Evolutionary conservation across 2,797 vertebrate genomes (phyloP).

Genomic region (Chaenodraco wilsoni): DNA sequence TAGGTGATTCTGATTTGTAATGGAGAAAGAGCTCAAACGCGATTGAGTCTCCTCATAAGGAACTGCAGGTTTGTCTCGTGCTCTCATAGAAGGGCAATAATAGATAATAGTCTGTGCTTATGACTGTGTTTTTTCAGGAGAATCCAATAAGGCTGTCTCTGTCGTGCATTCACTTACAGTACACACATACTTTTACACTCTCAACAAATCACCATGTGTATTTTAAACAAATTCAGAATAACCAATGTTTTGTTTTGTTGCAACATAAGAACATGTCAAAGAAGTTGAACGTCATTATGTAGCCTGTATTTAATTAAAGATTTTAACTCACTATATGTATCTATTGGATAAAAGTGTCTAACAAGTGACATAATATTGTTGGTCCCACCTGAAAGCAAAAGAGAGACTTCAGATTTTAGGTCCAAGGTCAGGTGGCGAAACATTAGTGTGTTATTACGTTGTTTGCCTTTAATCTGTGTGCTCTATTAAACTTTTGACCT

Average conservation of each 20-base stretch:
- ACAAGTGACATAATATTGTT: too few species aligned
- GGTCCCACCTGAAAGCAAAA: neutral
- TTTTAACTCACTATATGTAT: too few species aligned
- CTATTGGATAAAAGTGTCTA: too few species aligned
- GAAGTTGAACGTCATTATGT: neutral
- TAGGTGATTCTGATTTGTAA: neutral
- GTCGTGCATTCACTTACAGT: neutral
- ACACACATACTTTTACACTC: neutral
- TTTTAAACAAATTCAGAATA: constrained; percentile 10
- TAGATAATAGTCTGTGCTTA: constrained; percentile 5
- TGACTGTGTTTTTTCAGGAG: constrained; percentile 23
- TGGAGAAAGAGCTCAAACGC: too few species aligned
- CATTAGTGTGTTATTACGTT: too few species aligned
- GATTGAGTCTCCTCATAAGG: too few species aligned
- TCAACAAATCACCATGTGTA: neutral
- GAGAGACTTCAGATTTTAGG: too few species aligned
- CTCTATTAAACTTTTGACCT: too few species aligned
- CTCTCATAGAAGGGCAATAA: too few species aligned
- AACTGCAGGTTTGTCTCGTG: too few species aligned
- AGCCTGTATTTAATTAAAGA: neutral
- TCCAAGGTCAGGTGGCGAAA: too few species aligned
- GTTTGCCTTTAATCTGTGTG: too few species aligned
- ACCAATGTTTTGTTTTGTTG: constrained; percentile 16
- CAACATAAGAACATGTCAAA: constrained; percentile 1
- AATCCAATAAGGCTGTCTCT: constrained; percentile 35